Base-by-base conservation (phyloP, 2,113 vertebrate genomes). In the Rhinolophus ferrumequinum region DNA sequence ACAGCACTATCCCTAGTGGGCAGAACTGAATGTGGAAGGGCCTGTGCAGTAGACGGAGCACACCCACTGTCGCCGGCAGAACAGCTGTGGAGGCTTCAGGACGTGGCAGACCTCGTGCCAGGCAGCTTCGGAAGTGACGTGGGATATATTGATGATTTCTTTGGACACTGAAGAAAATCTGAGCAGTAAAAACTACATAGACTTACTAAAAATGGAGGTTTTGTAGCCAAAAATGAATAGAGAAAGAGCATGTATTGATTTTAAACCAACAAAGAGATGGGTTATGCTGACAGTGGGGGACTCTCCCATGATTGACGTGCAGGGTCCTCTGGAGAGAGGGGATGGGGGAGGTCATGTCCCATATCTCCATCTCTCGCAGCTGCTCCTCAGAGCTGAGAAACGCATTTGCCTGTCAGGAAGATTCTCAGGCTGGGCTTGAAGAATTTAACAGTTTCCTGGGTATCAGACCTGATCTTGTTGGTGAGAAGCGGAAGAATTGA, bases 371-470 rank as follows among this genome's bases (percentile, higher is more conserved):
- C 81, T 90, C 89, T 86, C 38, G 94, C 93, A 86, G 83, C 97
- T 84, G 93, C 72, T 85, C 52, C 97, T 80, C 92, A 82, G 95
- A 88, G 90, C 79, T 56, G 79, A 69, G 77, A 96, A 54, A n/a
- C 18, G 56, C 60, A 64, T 70, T 50, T 66, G 86, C 92, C 70
- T 97, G 87, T 95, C 97, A 80, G 47, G 91, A 72, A 80, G 84
- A 97, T 80, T 79, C 87, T 72, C 92, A 90, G 84, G 64, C 90
- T 50, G 28, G 72, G 72, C 50, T 81, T 84, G 95, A 84, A 93
- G 90, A 87, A 67, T 81, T n/a, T 64, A 83, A 52, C 87, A 21
- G 64, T 72, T 95, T 94, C 79, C 80, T 19, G 47, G 62, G 22
- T 81, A 58, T 90, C 95, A 64, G 95, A 60, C 62, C 41, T 26